Base-by-base conservation (phyloP, 92 coral and sea anemone species). In the Parazoanthus darwini region DNA sequence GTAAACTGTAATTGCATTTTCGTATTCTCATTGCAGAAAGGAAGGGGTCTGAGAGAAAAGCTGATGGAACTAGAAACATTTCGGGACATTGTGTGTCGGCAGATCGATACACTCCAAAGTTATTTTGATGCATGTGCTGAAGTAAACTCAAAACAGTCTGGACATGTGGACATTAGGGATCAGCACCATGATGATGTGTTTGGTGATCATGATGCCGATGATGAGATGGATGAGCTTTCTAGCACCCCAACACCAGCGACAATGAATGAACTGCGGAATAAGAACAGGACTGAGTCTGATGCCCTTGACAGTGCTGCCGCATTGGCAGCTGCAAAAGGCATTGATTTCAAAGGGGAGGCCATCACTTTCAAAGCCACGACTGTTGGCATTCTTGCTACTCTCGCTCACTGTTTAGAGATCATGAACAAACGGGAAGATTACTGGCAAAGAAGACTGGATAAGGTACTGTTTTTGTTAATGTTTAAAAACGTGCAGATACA, bases 151-250 rank as follows among this genome's bases (percentile, higher is more conserved):
- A 87, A 87, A 63, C 91, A 91, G 0, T 78, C 91, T 8, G 86
- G 86, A 58, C 89, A 89, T 23, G 91, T 88, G 77, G 93, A 91
- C 33, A 88, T 95, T 26, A 89, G 91, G 22, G 94, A 91, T 58
- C 92, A 92, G 54, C 91, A 83, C 22, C 96, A 95, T 81, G 93
- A 92, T 90, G 96, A 95, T 48, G 81, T 91, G 46, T 93, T 70
- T 90, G 96, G 91, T 84, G 96, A 97, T 70, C 97, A 93, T 89
- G 99, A 97, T 89, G 98, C 99, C 3, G 99, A 97, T 87, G 99
- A 97, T 89, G 99, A 97, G 86, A 97, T 97, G 99, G 99, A 97
- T 81, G 99, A 95, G 82, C 93, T 97, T 8, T 97, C 99, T 1
- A 94, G 96, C 10, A 97, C 99, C 9, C 99, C 99, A 9, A 97